Evolutionary conservation across 2,113 vertebrate genomes (phyloP).

Genomic region (Sigmodon hispidus): DNA sequence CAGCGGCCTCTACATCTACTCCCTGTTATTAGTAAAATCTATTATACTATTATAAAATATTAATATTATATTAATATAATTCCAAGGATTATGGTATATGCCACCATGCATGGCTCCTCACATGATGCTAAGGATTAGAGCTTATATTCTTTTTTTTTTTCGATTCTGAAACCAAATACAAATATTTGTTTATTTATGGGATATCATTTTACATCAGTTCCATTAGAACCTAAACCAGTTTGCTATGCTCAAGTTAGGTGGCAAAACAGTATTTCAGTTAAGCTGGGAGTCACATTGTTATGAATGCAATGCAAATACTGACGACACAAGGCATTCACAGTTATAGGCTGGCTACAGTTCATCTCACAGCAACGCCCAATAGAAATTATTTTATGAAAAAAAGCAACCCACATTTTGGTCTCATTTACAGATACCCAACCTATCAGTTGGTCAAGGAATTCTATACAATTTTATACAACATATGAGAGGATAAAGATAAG

Average conservation of each 20-base stretch:
- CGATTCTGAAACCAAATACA: slow-evolving; percentile 87
- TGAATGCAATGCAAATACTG: slow-evolving; percentile 76
- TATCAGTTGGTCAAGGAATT: slow-evolving; percentile 73
- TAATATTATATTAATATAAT: too few relatives aligned
- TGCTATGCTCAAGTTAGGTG: slow-evolving; percentile 75
- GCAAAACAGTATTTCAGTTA: slow-evolving; percentile 75
- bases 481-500: slow-evolving; percentile 84
- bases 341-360: slow-evolving; percentile 78
- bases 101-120: too few relatives aligned
- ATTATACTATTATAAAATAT: too few relatives aligned
- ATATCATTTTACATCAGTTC: slow-evolving; percentile 84
- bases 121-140: too few relatives aligned
- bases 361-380: slow-evolving; percentile 68
- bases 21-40: too few relatives aligned
- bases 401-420: slow-evolving; percentile 79
- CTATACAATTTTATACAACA: slow-evolving; percentile 79
- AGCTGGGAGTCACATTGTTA: slow-evolving; percentile 78
- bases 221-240: slow-evolving; percentile 83
- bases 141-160: too few relatives aligned
- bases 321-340: slow-evolving; percentile 84
- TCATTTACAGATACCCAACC: slow-evolving; percentile 82
- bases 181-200: slow-evolving; percentile 86
- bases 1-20: too few relatives aligned
- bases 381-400: slow-evolving; percentile 74
- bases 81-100: too few relatives aligned